Evolutionary conservation across 2,888 invertebrate genomes (phyloP).

Genomic region (Macrostomum cliftonense): DNA sequence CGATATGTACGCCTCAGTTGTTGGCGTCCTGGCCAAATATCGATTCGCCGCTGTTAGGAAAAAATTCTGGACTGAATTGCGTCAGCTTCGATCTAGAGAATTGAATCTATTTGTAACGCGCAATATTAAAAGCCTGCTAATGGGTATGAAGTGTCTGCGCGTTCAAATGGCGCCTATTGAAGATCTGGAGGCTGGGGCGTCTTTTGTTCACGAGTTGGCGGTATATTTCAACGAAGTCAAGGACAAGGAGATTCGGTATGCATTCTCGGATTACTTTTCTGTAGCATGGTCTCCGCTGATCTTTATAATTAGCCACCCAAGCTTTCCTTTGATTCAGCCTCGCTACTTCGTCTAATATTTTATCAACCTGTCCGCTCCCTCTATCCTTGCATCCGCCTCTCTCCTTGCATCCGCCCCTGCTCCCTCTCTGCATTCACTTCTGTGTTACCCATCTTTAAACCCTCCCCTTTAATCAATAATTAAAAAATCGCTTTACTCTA

Average conservation of each 20-base stretch:
- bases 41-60: constrained; percentile 70
- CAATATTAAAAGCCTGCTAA: constrained; percentile 76
- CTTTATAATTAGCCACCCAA: too few species aligned
- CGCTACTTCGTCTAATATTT: too few species aligned
- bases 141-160: constrained; percentile 97
- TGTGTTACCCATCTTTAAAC: too few species aligned
- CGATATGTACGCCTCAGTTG: constrained; percentile 90
- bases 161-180: constrained; percentile 91
- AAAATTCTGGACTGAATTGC: constrained; percentile 72
- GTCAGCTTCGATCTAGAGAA: constrained; percentile 60
- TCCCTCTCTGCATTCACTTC: too few species aligned
- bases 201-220: constrained; percentile 92
- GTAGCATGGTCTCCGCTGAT: too few species aligned
- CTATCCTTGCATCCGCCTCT: too few species aligned
- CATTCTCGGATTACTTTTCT: too few species aligned
- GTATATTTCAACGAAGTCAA: constrained; percentile 93
- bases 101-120: constrained; percentile 51
- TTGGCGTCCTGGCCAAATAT: constrained; percentile 60
- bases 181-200: constrained; percentile 93
- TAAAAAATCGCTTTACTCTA: too few species aligned
- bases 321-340: too few species aligned
- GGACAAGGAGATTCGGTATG: constrained; percentile 65
- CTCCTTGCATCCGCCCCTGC: too few species aligned
- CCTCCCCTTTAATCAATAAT: too few species aligned
- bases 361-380: too few species aligned